These are phyloP conservation scores for Batillaria attramentaria DNA, from an alignment of 1,140 invertebrate genomes.

Conservation along the genomic window DNA sequence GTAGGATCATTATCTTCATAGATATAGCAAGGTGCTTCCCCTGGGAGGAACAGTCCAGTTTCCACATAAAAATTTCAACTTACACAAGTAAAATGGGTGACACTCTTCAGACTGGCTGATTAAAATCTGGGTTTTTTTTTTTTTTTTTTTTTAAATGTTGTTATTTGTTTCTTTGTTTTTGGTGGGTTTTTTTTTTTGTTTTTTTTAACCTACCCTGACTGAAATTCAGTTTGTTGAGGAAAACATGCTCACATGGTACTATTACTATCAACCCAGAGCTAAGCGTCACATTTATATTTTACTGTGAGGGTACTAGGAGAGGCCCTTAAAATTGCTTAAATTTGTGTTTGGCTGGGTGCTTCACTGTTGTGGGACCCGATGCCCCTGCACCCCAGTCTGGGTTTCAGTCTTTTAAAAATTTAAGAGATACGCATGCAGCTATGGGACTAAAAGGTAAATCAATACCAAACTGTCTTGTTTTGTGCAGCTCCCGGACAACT, in stretches of 20 bases:
- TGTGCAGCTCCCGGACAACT: slow-evolving; percentile 87
- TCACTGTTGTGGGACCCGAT: too few species aligned
- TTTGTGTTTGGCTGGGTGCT: too few species aligned
- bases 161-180: background rate
- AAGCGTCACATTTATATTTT: background rate
- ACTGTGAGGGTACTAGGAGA: background rate
- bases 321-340: background rate
- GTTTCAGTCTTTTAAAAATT: background rate
- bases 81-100: background rate
- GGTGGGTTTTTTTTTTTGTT: too few species aligned
- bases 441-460: background rate
- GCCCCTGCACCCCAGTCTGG: background rate
- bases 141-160: background rate
- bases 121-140: background rate
- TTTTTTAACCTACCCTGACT: too few species aligned
- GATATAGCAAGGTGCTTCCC: background rate
- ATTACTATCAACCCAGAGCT: background rate
- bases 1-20: background rate
- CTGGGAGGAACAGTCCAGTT: background rate
- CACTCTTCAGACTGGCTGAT: background rate
- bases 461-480: slow-evolving; percentile 25
- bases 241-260: too few species aligned
- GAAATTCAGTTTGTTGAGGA: too few species aligned
- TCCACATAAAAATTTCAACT: background rate
- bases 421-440: background rate